A percentile compares a stretch with the other conserved stretches of the same genome.
Conservation (phyloP, 2,113 vertebrate species). For the Menura novaehollandiae region DNA sequence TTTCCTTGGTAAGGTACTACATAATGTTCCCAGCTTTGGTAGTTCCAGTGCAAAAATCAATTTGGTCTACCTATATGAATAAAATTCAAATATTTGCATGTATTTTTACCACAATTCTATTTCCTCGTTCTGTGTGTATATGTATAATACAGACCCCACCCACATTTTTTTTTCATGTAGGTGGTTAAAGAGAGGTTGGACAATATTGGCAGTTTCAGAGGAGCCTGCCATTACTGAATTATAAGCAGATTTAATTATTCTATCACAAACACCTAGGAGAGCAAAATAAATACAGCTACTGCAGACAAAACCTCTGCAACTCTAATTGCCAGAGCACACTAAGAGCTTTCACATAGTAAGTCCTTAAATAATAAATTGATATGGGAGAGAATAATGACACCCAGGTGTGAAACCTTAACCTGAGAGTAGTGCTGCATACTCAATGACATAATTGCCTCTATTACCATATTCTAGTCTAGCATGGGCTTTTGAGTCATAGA, state of each 20-base stretch:
- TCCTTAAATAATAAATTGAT: conserved; percentile 78
- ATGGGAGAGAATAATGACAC: conserved; percentile 73
- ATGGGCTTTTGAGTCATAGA: conserved; percentile 56
- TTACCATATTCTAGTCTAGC: conserved; percentile 67
- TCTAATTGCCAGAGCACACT: conserved; percentile 65
- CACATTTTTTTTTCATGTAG: not conserved
- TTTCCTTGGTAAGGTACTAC: not conserved
- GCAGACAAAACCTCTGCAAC: conserved; percentile 51
- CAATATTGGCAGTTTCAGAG: conserved; percentile 38
- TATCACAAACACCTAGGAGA: conserved; percentile 62
- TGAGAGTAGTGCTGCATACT: conserved; percentile 42
- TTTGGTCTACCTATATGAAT: not conserved
- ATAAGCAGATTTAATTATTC: conserved; percentile 68
- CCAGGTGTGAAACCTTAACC: conserved; percentile 75
- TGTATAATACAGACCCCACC: not conserved
- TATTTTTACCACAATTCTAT: not conserved
- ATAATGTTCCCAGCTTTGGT: not conserved
- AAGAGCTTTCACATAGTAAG: conserved; percentile 75
- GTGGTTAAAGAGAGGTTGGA: not conserved
- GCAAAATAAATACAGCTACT: conserved; percentile 72
- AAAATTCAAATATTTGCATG: not conserved
- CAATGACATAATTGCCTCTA: conserved; percentile 73
- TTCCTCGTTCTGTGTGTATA: not conserved
- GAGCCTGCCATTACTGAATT: conserved; percentile 43
- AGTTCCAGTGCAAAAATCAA: not conserved